Percentiles rank a stretch among this genome's conserved stretches.
Conservation (phyloP, 1,140 invertebrate species). For the Idris sp. region DNA sequence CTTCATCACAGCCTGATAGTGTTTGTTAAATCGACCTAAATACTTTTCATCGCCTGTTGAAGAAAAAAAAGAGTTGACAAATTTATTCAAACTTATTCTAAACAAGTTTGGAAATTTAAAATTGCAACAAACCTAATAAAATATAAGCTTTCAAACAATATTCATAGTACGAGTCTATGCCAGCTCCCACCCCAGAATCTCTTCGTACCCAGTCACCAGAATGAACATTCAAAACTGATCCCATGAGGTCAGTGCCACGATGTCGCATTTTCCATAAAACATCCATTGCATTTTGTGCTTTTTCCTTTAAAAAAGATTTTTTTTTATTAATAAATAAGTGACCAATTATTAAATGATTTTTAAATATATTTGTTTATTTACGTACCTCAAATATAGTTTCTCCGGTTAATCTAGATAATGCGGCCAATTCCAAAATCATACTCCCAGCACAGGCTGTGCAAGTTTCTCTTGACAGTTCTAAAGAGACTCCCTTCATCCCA, state of each 20-base stretch:
- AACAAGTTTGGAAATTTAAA: no score
- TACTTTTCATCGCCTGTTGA: constrained; percentile 92
- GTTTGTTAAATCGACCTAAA: constrained; percentile 94
- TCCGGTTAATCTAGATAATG: constrained; percentile 93
- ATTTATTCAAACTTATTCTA: no score
- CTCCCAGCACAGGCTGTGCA: constrained; percentile 99
- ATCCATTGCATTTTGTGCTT: constrained; percentile 97
- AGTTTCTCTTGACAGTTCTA: constrained; percentile 90
- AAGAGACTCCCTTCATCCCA: constrained; percentile 88
- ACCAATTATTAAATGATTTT: no score
- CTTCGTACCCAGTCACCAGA: constrained; percentile 97
- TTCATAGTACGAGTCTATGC: constrained; percentile 99
- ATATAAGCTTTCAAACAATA: constrained; percentile 97
- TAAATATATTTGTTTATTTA: no score
- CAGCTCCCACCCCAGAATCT: constrained; percentile 98
- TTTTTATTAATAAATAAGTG: no score
- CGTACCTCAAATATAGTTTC: constrained; percentile 92
- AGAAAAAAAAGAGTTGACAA: no score
- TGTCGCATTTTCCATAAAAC: constrained; percentile 96
- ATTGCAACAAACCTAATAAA: constrained; percentile 84
- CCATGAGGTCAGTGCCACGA: constrained; percentile 94
- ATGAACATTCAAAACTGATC: constrained; percentile 96
- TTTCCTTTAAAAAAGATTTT: constrained; percentile 84
- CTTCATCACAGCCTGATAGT: constrained; percentile 99
- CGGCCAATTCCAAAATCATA: constrained; percentile 98